Conservation (phyloP, 2,113 vertebrate genomes). For the Rattus rattus region DNA sequence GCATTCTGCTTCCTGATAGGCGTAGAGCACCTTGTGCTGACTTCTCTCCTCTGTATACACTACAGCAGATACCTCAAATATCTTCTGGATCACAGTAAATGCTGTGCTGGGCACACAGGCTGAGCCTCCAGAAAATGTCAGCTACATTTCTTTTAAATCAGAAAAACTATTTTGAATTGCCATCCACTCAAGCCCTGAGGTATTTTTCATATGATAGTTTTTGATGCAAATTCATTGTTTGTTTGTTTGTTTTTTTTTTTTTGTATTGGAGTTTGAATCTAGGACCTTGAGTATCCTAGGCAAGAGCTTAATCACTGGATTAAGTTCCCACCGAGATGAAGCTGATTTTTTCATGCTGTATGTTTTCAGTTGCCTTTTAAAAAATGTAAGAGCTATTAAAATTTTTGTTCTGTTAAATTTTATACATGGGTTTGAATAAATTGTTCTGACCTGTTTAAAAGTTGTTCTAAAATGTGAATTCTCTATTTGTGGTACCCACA, state of each 20-base stretch:
- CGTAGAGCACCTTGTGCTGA: not conserved
- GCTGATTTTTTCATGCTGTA: not conserved
- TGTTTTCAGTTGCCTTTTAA: not conserved
- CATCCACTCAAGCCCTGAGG: not conserved
- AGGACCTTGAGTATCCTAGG: not conserved
- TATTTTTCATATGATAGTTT: conserved; percentile 8
- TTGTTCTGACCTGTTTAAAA: conserved; percentile 4
- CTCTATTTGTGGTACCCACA: not conserved
- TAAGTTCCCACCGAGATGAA: not conserved
- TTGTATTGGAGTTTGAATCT: not conserved
- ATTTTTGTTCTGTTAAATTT: conserved; percentile 18
- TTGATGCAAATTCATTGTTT: not conserved
- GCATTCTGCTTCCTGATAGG: not conserved
- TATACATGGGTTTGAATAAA: not conserved
- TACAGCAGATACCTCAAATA: not conserved
- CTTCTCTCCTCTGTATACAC: not conserved
- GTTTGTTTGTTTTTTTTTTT: not conserved
- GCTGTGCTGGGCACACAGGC: not conserved
- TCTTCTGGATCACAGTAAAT: not conserved
- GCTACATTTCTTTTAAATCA: not conserved
- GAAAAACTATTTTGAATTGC: conserved; percentile 16
- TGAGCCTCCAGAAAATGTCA: not conserved
- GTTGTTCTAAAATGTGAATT: conserved; percentile 1
- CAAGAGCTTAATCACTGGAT: not conserved
- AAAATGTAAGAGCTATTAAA: not conserved